phyloP scores from a whole-genome alignment of 2,797 vertebrate genomes.

The Darevskia mixta region DNA sequence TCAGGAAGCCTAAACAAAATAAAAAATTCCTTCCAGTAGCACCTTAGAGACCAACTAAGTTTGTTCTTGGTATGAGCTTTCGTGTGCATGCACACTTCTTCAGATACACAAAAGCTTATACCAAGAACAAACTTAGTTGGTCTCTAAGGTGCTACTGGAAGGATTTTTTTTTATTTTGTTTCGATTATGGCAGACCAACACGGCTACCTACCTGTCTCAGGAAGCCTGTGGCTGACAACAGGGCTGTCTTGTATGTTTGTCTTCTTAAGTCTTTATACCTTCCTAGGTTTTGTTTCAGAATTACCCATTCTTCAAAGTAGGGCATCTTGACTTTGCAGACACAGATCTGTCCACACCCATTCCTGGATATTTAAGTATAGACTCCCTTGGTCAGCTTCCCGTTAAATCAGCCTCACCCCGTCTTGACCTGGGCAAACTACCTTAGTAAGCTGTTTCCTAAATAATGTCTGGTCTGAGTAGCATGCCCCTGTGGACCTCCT shows the following conservation, averaged over 20 bases:
- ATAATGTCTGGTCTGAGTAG: neutral
- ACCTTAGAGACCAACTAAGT: too few species aligned
- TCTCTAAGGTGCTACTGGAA: too few species aligned
- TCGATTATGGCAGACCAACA: too few species aligned
- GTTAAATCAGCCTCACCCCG: neutral
- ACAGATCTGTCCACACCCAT: neutral
- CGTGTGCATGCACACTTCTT: too few species aligned
- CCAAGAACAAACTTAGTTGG: too few species aligned
- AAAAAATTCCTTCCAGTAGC: too few species aligned
- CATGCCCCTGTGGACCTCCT: neutral
- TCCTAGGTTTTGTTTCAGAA: neutral
- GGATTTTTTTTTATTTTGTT: too few species aligned
- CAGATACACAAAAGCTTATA: too few species aligned
- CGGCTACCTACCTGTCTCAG: too few species aligned
- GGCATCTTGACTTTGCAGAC: neutral
- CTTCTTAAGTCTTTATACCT: neutral
- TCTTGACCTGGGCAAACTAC: neutral
- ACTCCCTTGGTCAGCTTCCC: neutral
- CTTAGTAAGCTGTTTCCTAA: neutral
- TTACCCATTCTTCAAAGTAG: neutral
- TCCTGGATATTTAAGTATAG: neutral
- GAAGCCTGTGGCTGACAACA: neutral
- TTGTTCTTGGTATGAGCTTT: too few species aligned
- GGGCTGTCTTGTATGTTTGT: neutral
- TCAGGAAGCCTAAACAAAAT: neutral